A percentile compares a stretch with the other conserved stretches of the same genome.
phyloP scores from a whole-genome alignment of 2,113 vertebrate species.

The Rhea americana region DNA sequence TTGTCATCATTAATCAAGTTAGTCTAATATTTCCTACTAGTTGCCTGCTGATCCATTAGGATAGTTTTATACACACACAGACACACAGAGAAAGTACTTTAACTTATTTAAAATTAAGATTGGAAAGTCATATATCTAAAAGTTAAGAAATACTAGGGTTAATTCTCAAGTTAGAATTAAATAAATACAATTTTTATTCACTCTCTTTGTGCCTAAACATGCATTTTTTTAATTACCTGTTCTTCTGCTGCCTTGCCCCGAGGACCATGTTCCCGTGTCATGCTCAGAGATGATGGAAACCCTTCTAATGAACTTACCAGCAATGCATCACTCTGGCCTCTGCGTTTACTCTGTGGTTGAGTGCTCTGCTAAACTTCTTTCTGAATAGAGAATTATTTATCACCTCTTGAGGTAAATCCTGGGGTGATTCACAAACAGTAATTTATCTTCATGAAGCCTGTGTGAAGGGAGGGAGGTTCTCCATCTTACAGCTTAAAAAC shows the following conservation, averaged over 20 bases:
- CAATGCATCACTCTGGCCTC: background rate
- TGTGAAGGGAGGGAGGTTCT: background rate
- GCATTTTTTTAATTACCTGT: background rate
- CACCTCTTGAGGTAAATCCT: background rate
- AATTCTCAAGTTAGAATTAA: background rate
- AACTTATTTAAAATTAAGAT: background rate
- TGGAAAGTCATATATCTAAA: background rate
- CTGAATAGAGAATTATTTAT: background rate
- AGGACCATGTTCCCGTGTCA: background rate
- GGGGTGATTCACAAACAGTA: background rate
- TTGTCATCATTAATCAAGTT: background rate
- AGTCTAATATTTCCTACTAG: background rate
- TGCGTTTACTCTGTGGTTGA: accelerated
- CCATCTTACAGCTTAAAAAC: background rate
- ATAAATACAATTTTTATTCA: background rate
- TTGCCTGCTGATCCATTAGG: background rate
- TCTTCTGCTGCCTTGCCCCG: accelerated
- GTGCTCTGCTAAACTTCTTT: background rate
- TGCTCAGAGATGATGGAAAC: background rate
- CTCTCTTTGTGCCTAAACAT: background rate
- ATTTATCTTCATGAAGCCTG: background rate
- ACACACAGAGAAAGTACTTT: background rate
- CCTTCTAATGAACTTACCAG: background rate
- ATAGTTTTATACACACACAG: background rate
- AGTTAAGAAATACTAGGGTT: background rate